Evolutionary conservation across 2,888 invertebrate species (phyloP), one percentile per base, ranked within the genome.

Genomic region (Acanthosoma haemorrhoidale): DNA sequence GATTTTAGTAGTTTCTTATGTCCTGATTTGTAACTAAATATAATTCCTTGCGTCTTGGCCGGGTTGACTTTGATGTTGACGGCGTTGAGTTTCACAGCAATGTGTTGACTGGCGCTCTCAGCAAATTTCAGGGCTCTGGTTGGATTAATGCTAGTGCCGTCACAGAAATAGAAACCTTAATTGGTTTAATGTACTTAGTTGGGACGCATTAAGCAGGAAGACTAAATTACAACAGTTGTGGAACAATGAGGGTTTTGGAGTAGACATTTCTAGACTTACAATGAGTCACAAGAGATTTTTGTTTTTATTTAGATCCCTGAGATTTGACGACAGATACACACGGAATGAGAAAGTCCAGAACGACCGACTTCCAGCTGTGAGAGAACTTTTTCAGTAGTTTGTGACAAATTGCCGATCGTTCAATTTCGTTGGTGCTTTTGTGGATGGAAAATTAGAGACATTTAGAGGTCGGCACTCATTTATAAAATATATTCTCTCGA

Each of bases 371-470:
- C 75, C 76, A 11, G 72, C 76, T n/a, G 74, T 77, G 67, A 68
- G 77, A 57, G 73, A 78, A 32, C 36, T 78, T 36, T 77, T 76
- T 74, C 75, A 75, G 60, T 67, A 66, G 15, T 77, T 79, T 73
- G 75, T 77, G 41, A 70, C 71, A 31, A 77, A 77, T 70, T 79
- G 77, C 68, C 72, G 75, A 73, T 71, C 71, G 67, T 70, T 71
- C 73, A 71, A 73, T 68, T 51, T 66, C 67, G 63, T 73, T 11
- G 68, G 74, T 69, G 72, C 36, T 4, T 25, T 29, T 21, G 66
- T 75, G 15, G 77, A 78, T 72, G 76, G 77, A 69, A 75, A 74
- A 71, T 63, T 77, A 61, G 73, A 75, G 41, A 70, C 75, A 18
- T 77, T 77, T 71, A 74, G 75, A 72, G 77, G 76, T 6, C 68